A percentile compares a stretch with the other conserved stretches of the same genome.
These are phyloP conservation scores for rabbit (Oryctolagus cuniculus) DNA, from an alignment of 2,113 vertebrate species.

Conservation along the genomic window DNA sequence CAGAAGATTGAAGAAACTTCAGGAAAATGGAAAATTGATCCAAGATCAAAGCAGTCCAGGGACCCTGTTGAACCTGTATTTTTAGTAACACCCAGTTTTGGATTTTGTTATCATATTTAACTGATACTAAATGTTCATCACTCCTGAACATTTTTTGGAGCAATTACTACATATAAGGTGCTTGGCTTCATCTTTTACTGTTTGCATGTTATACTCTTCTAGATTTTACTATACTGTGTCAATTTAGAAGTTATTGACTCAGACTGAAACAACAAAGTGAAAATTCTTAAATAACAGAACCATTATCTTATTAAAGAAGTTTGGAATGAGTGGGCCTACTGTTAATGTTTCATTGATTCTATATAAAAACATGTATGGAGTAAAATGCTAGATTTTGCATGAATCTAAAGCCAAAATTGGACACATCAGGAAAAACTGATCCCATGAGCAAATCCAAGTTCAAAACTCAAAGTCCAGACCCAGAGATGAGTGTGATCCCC, in stretches of 20 bases:
- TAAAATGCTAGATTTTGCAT: neutral
- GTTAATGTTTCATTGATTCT: slow-evolving; percentile 22
- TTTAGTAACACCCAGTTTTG: neutral
- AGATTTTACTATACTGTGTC: neutral
- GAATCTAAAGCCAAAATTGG: neutral
- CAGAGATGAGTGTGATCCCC: neutral
- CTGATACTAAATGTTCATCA: neutral
- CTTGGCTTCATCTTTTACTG: neutral
- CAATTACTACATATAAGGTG: neutral
- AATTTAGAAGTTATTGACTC: neutral
- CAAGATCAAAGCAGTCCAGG: neutral
- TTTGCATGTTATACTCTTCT: neutral
- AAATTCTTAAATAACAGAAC: slow-evolving; percentile 10
- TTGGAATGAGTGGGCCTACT: neutral
- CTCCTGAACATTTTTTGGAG: neutral
- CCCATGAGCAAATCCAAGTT: neutral
- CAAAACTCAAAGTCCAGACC: neutral
- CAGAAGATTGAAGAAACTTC: slow-evolving; percentile 33
- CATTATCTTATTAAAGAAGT: neutral
- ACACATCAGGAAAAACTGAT: neutral
- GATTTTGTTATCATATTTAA: neutral
- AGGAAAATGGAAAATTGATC: neutral
- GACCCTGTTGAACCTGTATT: slow-evolving; percentile 8
- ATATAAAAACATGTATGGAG: neutral
- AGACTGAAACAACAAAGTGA: neutral